phyloP scores from a whole-genome alignment of 2,888 invertebrate species.

The Scelioninae gen. 1 region DNA sequence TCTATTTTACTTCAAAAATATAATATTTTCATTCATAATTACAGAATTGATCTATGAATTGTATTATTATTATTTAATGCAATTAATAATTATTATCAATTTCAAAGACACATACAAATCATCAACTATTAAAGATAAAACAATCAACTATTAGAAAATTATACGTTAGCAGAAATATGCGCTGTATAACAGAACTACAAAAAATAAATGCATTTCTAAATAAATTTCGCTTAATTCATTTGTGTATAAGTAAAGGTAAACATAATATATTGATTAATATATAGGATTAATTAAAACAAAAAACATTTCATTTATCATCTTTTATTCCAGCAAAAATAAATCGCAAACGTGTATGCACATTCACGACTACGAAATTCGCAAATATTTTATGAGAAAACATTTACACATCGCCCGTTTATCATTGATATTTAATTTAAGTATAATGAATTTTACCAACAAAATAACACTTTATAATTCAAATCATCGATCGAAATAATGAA shows the following conservation, averaged over 20 bases:
- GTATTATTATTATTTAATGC: too few species aligned
- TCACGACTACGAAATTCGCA: slow-evolving; percentile 10
- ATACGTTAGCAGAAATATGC: too few species aligned
- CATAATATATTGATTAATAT: neutral
- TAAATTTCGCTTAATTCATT: too few species aligned
- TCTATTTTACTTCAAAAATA: too few species aligned
- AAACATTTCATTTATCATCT: slow-evolving; percentile 25
- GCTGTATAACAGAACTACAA: too few species aligned
- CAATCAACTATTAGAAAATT: too few species aligned
- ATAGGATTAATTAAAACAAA: slow-evolving; percentile 10
- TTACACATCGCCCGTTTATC: slow-evolving; percentile 27
- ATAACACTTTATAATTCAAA: slow-evolving; percentile 30
- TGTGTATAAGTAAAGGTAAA: slow-evolving; percentile 11
- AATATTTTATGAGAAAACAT: slow-evolving; percentile 31
- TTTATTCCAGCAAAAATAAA: slow-evolving; percentile 24
- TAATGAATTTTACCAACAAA: slow-evolving; percentile 36
- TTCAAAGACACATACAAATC: too few species aligned
- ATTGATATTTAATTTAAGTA: slow-evolving; percentile 43
- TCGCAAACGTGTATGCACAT: slow-evolving; percentile 5
- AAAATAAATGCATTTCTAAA: too few species aligned
- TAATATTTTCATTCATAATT: too few species aligned
- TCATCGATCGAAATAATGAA: slow-evolving; percentile 27
- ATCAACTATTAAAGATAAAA: too few species aligned
- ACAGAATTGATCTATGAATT: too few species aligned
- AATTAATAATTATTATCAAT: too few species aligned